These are phyloP conservation scores for Turritopsis dohrnii DNA, from an alignment of 30 jellyfish, hydroid and myxozoan species.

Conservation along the genomic window DNA sequence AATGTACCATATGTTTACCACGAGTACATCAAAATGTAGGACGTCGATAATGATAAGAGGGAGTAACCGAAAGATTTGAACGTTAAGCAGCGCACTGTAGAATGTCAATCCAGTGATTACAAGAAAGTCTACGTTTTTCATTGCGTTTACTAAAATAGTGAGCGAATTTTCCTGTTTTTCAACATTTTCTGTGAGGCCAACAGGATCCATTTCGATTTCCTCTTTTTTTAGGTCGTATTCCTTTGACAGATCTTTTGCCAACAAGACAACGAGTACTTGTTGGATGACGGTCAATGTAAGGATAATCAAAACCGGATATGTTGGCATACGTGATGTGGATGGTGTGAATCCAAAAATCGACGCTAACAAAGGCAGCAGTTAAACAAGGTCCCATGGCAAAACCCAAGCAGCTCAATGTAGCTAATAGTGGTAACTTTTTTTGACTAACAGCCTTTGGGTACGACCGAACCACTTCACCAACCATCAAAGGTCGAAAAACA, in stretches of 20 bases:
- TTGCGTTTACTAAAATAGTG: background rate
- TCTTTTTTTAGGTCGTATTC: background rate
- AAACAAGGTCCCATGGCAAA: conserved; percentile 10
- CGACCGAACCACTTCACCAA: background rate
- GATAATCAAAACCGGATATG: background rate
- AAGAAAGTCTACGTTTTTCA: background rate
- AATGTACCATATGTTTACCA: background rate
- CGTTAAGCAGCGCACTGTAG: background rate
- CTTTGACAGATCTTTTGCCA: background rate
- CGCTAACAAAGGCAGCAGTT: background rate
- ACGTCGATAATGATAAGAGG: background rate
- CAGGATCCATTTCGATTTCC: background rate
- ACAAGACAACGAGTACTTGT: background rate
- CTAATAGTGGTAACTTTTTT: background rate
- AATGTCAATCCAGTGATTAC: background rate
- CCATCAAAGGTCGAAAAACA: background rate
- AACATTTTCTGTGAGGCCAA: background rate
- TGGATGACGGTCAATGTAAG: background rate
- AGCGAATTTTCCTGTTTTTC: background rate
- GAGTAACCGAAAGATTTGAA: background rate
- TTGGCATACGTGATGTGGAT: conserved; percentile 5
- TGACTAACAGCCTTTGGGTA: background rate
- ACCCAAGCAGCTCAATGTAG: background rate
- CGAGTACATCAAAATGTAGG: background rate
- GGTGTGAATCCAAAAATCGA: background rate